A percentile compares a stretch with the other conserved stretches of the same genome.
Evolutionary conservation across 2,113 vertebrate genomes (phyloP).

Genomic region (Mormyrus iriodes): DNA sequence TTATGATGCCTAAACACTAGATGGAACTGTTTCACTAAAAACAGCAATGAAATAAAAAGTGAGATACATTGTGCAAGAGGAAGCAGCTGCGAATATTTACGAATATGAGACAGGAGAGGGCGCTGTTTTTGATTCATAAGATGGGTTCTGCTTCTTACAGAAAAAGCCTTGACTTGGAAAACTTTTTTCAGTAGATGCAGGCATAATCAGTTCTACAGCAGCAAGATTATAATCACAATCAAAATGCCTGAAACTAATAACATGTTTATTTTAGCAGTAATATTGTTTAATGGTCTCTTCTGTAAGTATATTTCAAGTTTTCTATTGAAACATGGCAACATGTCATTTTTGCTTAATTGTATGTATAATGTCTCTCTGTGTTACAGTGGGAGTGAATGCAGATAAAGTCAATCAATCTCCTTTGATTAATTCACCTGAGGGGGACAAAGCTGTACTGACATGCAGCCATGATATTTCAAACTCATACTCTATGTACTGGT

Average conservation of each 20-base stretch:
- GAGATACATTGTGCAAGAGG: neutral
- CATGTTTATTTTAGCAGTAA: neutral
- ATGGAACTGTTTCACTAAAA: neutral
- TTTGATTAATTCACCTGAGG: neutral
- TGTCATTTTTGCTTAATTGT: neutral
- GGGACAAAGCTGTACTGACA: constrained; percentile 2
- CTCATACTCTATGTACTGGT: neutral
- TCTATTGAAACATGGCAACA: neutral
- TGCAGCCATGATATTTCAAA: neutral
- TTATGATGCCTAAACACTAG: neutral
- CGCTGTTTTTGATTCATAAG: neutral
- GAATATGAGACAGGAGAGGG: neutral
- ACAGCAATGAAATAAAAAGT: neutral
- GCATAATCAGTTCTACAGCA: neutral
- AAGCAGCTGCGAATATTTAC: too few species aligned
- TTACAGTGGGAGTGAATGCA: neutral
- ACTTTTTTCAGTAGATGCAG: neutral
- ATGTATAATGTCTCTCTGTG: neutral
- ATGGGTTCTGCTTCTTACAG: neutral
- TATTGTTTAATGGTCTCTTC: neutral
- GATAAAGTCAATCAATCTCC: neutral
- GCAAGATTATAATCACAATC: too few species aligned
- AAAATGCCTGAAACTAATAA: too few species aligned
- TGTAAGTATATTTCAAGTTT: neutral
- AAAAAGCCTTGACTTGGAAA: neutral